phyloP scores from a whole-genome alignment of 2,797 vertebrate genomes.

The Sebastolobus altivelis region DNA sequence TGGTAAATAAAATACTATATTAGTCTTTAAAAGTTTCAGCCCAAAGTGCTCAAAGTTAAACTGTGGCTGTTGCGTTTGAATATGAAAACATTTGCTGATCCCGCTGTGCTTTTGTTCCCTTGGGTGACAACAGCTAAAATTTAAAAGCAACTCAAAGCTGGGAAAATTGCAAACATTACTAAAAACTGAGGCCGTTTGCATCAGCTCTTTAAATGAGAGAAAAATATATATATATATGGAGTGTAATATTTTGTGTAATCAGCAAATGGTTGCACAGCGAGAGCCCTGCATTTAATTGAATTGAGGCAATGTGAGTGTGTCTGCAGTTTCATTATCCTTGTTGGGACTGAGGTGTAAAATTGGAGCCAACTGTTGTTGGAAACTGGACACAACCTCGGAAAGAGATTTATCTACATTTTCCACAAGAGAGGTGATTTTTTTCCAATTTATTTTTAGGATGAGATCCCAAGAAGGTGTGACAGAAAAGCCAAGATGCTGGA shows the following conservation, averaged over 20 bases:
- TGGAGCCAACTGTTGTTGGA: slow-evolving; percentile 20
- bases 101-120: slow-evolving; percentile 12
- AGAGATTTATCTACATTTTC: slow-evolving; percentile 27
- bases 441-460: background rate
- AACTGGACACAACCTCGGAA: slow-evolving; percentile 5
- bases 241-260: slow-evolving; percentile 33
- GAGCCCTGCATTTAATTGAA: slow-evolving; percentile 13
- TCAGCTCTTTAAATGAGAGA: slow-evolving; percentile 17
- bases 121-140: slow-evolving; percentile 30
- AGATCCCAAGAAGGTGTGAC: slow-evolving; percentile 37
- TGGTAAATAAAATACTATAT: slow-evolving; percentile 7
- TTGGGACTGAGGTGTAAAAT: background rate
- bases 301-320: background rate
- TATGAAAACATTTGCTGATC: slow-evolving; percentile 26
- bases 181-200: slow-evolving; percentile 39
- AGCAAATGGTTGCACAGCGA: slow-evolving; percentile 36
- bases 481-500: slow-evolving; percentile 42
- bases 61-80: slow-evolving; percentile 1
- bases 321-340: background rate
- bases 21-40: slow-evolving; percentile 1
- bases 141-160: slow-evolving; percentile 41
- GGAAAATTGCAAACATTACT: slow-evolving; percentile 29
- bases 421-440: background rate
- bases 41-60: slow-evolving; percentile 6
- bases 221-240: background rate